A percentile compares a stretch with the other conserved stretches of the same genome.
Conservation (phyloP, 2,113 vertebrate species). For the Sminthopsis crassicaudata region DNA sequence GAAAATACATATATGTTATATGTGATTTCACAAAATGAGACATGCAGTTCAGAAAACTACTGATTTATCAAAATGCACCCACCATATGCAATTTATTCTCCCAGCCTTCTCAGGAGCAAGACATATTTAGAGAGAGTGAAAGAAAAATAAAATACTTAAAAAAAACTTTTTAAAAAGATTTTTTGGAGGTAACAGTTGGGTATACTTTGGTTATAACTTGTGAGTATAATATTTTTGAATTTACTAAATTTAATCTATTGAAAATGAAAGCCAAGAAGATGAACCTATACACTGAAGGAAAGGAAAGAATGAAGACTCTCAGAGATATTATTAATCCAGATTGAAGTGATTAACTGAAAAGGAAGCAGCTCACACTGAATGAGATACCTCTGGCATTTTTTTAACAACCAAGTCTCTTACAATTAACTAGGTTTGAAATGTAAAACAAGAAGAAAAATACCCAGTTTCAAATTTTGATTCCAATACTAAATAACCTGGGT, state of each 20-base stretch:
- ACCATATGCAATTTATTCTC: slow-evolving; percentile 54
- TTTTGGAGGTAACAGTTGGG: slow-evolving; percentile 41
- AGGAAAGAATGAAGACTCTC: not conserved
- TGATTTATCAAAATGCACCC: slow-evolving; percentile 59
- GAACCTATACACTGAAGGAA: not conserved
- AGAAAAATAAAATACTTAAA: slow-evolving; percentile 57
- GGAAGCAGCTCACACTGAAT: not conserved
- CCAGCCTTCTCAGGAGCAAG: slow-evolving; percentile 45
- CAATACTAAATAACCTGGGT: not conserved
- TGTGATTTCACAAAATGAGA: slow-evolving; percentile 58
- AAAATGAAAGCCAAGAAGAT: not conserved
- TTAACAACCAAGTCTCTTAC: not conserved
- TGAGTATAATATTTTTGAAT: not conserved
- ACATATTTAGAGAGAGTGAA: slow-evolving; percentile 50
- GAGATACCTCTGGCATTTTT: not conserved
- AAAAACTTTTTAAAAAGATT: not conserved
- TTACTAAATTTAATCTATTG: not conserved
- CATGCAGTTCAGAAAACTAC: slow-evolving; percentile 53
- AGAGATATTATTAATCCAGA: not conserved
- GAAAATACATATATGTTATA: slow-evolving; percentile 66
- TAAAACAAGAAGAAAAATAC: not conserved
- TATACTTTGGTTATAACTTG: slow-evolving; percentile 56
- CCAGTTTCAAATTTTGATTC: not conserved
- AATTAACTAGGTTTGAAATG: not conserved
- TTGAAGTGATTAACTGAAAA: not conserved